phyloP scores from a whole-genome alignment of 2,888 invertebrate species.

The Nomada flava region DNA sequence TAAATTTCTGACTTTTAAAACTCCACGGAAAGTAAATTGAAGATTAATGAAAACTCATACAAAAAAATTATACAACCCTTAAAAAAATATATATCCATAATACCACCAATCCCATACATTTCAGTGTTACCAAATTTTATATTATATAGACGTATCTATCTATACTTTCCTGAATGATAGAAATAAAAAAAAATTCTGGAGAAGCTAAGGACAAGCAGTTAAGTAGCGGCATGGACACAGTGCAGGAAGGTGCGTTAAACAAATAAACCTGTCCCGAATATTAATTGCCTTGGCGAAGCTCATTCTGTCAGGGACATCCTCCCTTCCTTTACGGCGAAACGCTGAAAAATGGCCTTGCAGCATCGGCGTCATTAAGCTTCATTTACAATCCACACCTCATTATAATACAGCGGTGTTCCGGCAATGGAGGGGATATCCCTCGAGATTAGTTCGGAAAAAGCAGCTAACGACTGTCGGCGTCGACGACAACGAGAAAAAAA shows the following conservation, averaged over 20 bases:
- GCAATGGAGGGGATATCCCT: slow-evolving; percentile 66
- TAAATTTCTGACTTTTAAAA: no score
- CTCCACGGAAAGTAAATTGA: no score
- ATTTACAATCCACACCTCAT: slow-evolving; percentile 82
- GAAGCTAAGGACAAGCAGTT: background rate
- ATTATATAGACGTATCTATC: no score
- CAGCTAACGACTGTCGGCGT: slow-evolving; percentile 78
- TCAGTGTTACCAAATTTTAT: background rate
- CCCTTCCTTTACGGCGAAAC: slow-evolving; percentile 64
- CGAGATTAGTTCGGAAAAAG: slow-evolving; percentile 78
- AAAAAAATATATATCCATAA: background rate
- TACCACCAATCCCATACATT: background rate
- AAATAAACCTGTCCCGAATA: slow-evolving; percentile 51
- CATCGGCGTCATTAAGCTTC: slow-evolving; percentile 79
- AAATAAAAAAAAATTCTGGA: background rate
- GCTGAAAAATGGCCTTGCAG: slow-evolving; percentile 77
- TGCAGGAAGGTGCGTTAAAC: slow-evolving; percentile 15
- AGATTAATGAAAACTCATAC: no score
- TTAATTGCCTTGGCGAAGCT: slow-evolving; percentile 49
- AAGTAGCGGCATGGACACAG: background rate
- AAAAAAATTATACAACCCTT: background rate
- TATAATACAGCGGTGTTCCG: slow-evolving; percentile 74
- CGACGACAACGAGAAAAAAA: slow-evolving; percentile 76
- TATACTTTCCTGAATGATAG: no score
- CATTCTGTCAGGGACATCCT: slow-evolving; percentile 33